A percentile compares a stretch with the other conserved stretches of the same genome.
Evolutionary conservation across 2,888 invertebrate species (phyloP).

Genomic region (Lasioglossum pauxillum): DNA sequence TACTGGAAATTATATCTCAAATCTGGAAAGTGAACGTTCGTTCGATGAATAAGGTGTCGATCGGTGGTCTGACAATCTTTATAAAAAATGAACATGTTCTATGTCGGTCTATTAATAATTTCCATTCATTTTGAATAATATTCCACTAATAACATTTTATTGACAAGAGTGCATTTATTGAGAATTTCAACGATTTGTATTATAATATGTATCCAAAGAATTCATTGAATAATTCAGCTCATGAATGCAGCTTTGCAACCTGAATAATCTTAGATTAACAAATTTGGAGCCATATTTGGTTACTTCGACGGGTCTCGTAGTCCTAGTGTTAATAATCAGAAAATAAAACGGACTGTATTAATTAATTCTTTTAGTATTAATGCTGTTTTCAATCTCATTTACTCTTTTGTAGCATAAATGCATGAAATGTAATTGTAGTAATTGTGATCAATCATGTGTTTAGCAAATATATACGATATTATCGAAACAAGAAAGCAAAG

Average conservation of each 20-base stretch:
- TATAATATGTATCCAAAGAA: background rate
- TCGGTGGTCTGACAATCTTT: background rate
- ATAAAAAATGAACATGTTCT: background rate
- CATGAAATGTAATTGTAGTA: background rate
- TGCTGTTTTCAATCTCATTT: background rate
- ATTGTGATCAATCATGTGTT: background rate
- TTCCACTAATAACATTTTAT: background rate
- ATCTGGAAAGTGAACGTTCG: background rate
- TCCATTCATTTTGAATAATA: background rate
- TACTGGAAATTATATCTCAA: background rate
- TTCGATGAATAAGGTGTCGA: background rate
- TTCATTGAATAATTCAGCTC: too few relatives aligned
- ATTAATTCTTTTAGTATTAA: background rate
- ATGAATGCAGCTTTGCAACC: too few relatives aligned
- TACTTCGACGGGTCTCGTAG: background rate
- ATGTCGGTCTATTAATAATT: background rate
- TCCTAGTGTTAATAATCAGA: background rate
- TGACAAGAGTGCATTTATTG: too few relatives aligned
- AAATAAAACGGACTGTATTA: background rate
- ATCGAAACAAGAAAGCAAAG: background rate
- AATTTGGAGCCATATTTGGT: too few relatives aligned
- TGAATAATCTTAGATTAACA: too few relatives aligned
- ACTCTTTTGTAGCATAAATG: background rate
- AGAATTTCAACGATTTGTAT: background rate
- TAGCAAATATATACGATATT: background rate